Evolutionary conservation across 1,140 invertebrate genomes (phyloP).

Genomic region (Euglossa dilemma): DNA sequence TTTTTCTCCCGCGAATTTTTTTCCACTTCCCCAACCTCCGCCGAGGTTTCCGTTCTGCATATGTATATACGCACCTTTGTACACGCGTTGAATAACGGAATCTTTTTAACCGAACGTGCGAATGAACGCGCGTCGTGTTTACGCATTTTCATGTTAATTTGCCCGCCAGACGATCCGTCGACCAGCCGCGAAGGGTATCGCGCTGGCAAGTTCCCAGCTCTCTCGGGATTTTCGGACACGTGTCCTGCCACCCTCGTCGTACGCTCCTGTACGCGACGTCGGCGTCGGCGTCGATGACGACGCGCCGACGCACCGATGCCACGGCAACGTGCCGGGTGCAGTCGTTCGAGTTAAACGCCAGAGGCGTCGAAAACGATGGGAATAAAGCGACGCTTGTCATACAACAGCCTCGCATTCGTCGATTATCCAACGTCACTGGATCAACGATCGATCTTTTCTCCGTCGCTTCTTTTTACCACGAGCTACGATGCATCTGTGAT

Average conservation of each 20-base stretch:
- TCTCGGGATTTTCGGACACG: not conserved
- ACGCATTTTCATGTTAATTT: not conserved
- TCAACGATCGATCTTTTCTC: not conserved
- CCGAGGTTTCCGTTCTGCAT: too few relatives aligned
- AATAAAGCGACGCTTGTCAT: not conserved
- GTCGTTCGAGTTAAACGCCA: slow-evolving; percentile 6
- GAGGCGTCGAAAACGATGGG: too few relatives aligned
- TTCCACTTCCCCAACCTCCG: too few relatives aligned
- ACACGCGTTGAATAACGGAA: not conserved
- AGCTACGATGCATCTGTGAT: too few relatives aligned
- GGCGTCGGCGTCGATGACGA: slow-evolving; percentile 61
- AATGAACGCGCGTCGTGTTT: too few relatives aligned
- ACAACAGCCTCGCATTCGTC: too few relatives aligned
- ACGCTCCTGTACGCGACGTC: slow-evolving; percentile 56
- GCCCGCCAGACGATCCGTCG: fast-evolving
- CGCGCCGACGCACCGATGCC: slow-evolving; percentile 48
- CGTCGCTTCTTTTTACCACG: too few relatives aligned
- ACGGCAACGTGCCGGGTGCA: not conserved
- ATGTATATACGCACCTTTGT: not conserved
- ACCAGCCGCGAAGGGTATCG: not conserved
- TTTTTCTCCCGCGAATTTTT: too few relatives aligned
- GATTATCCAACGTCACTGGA: not conserved
- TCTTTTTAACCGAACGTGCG: too few relatives aligned
- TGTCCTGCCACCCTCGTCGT: not conserved
- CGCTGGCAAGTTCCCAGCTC: too few relatives aligned